phyloP scores from a whole-genome alignment of 2,888 invertebrate species.

The Pinctada fucata region DNA sequence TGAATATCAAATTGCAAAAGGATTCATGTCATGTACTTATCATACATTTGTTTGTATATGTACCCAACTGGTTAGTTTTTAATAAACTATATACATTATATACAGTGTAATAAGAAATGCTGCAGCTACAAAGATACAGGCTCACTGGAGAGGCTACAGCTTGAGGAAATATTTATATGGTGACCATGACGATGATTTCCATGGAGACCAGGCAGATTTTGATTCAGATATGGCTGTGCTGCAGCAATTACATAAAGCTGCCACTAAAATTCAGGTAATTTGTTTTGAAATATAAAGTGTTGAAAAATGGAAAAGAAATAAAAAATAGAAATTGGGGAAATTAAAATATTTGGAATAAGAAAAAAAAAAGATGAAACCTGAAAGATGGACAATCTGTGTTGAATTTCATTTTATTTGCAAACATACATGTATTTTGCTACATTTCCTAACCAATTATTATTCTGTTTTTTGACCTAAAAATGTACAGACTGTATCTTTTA shows the following conservation, averaged over 20 bases:
- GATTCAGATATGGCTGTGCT: constrained; percentile 45
- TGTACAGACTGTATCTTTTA: no score
- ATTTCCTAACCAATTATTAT: neutral
- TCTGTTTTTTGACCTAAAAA: neutral
- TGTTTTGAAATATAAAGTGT: neutral
- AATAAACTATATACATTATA: neutral
- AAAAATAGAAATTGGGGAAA: no score
- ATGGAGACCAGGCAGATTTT: neutral
- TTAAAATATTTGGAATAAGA: no score
- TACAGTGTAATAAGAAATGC: constrained; percentile 8
- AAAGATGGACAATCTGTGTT: no score
- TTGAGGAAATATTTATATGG: constrained; percentile 41
- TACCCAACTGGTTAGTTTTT: no score
- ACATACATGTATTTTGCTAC: no score
- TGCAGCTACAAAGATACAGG: constrained; percentile 59
- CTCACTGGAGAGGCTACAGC: constrained; percentile 56
- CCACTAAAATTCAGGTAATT: constrained; percentile 63
- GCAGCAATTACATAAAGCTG: constrained; percentile 52
- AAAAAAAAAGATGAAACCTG: no score
- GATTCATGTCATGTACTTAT: no score
- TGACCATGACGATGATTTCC: constrained; percentile 9
- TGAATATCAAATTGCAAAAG: no score
- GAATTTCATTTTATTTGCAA: no score
- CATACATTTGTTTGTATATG: no score
- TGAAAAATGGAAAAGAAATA: no score